Percentiles rank a stretch among this genome's conserved stretches.
Conservation (phyloP, 2,113 vertebrate genomes). For the Chlorodrepanis virens region DNA sequence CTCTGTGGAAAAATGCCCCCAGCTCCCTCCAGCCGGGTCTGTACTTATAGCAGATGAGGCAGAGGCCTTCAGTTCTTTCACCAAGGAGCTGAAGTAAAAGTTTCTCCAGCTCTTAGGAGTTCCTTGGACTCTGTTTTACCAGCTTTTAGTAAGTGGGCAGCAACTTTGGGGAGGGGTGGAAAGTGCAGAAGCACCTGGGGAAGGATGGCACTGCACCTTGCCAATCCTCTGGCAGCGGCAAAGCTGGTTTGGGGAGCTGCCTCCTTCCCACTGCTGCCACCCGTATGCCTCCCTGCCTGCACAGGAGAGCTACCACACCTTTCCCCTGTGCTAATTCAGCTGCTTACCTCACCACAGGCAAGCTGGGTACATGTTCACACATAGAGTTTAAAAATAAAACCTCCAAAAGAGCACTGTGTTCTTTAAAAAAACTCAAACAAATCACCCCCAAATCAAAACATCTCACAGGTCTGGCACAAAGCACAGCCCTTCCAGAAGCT, state of each 20-base stretch:
- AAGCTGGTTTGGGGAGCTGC: slow-evolving; percentile 15
- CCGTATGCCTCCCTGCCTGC: not conserved
- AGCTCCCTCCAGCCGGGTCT: rapidly evolving
- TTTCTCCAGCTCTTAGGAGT: not conserved
- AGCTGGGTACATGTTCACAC: not conserved
- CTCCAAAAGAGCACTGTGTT: not conserved
- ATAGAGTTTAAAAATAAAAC: not conserved
- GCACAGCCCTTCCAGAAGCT: not conserved
- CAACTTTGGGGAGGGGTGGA: rapidly evolving
- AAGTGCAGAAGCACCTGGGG: not conserved
- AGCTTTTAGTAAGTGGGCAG: not conserved
- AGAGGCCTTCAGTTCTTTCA: not conserved
- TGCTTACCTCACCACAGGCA: not conserved
- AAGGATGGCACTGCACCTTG: not conserved
- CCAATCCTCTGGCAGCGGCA: rapidly evolving
- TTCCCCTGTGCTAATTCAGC: not conserved
- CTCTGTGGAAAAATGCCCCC: not conserved
- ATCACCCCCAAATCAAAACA: slow-evolving; percentile 22
- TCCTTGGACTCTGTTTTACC: not conserved
- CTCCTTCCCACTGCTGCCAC: not conserved
- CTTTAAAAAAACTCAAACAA: slow-evolving; percentile 29
- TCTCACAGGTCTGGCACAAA: not conserved
- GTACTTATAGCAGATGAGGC: not conserved
- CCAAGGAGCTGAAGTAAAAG: not conserved
- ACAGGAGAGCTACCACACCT: not conserved